phyloP scores from a whole-genome alignment of 2,797 vertebrate species.

The Discoglossus pictus region DNA sequence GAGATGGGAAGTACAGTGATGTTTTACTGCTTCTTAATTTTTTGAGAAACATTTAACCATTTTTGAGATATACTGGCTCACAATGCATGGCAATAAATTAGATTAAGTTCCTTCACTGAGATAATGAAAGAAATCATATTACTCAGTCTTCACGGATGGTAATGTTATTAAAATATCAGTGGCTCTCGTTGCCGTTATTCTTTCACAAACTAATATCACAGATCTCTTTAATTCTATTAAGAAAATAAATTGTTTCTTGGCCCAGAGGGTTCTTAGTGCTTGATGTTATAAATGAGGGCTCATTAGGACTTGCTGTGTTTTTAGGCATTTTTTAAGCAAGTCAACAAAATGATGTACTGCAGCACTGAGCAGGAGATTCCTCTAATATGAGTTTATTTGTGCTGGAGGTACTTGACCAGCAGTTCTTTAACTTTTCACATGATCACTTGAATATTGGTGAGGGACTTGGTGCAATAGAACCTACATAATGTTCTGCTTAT shows the following conservation, averaged over 20 bases:
- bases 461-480: too few species aligned
- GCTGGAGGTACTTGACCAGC: too few species aligned
- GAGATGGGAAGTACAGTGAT: slow-evolving; percentile 53
- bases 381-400: too few species aligned
- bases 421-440: too few species aligned
- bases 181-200: slow-evolving; percentile 5
- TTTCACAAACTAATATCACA: slow-evolving; percentile 23
- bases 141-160: slow-evolving; percentile 44
- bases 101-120: slow-evolving; percentile 58
- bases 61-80: slow-evolving; percentile 21
- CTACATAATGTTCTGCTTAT: too few species aligned
- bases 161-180: slow-evolving; percentile 17
- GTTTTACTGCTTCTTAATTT: slow-evolving; percentile 55
- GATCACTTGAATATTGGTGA: too few species aligned
- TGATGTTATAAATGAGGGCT: slow-evolving; percentile 20
- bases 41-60: slow-evolving; percentile 40
- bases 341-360: too few species aligned
- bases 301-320: slow-evolving; percentile 19
- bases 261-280: slow-evolving; percentile 7
- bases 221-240: slow-evolving; percentile 29
- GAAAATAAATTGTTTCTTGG: slow-evolving; percentile 41
- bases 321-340: background rate
- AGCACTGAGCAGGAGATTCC: too few species aligned
- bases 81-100: slow-evolving; percentile 47
- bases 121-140: slow-evolving; percentile 53